Conservation (phyloP, 2,888 invertebrate species). For the Xestia rhomboidea region DNA sequence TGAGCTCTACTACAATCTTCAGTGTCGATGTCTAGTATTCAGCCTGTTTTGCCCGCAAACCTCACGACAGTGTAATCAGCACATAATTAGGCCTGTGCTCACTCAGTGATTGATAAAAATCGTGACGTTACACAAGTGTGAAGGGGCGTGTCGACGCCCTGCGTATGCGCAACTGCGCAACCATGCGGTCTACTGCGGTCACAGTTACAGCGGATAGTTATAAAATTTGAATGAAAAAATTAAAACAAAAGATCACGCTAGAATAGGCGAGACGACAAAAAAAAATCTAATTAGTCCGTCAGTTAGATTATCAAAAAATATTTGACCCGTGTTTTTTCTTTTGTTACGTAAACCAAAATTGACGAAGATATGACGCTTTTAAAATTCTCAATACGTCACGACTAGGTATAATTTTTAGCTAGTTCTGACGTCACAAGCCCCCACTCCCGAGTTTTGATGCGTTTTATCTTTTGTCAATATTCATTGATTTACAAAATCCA, state of each 20-base stretch:
- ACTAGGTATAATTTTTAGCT: too few relatives aligned
- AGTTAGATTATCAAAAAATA: too few relatives aligned
- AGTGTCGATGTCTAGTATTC: neutral
- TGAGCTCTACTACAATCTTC: neutral
- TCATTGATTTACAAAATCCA: too few relatives aligned
- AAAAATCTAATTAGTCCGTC: too few relatives aligned
- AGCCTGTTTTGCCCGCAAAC: neutral
- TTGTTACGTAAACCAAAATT: too few relatives aligned
- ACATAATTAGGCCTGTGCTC: conserved; percentile 44
- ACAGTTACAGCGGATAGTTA: conserved; percentile 32
- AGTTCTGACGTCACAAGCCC: too few relatives aligned
- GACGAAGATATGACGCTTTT: too few relatives aligned
- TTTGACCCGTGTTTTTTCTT: too few relatives aligned
- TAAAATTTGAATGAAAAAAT: neutral
- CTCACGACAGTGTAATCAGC: conserved; percentile 20
- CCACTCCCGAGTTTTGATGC: too few relatives aligned
- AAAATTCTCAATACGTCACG: too few relatives aligned
- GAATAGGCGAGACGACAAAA: too few relatives aligned
- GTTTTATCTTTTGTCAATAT: too few relatives aligned
- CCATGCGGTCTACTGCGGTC: conserved; percentile 19
- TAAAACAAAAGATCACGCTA: neutral
- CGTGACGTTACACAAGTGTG: conserved; percentile 60
- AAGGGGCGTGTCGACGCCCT: conserved; percentile 57
- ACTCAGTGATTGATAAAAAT: conserved; percentile 56
- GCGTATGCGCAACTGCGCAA: conserved; percentile 51